Base-by-base conservation (phyloP, 2,797 vertebrate genomes). In the Clarias pachynema region DNA sequence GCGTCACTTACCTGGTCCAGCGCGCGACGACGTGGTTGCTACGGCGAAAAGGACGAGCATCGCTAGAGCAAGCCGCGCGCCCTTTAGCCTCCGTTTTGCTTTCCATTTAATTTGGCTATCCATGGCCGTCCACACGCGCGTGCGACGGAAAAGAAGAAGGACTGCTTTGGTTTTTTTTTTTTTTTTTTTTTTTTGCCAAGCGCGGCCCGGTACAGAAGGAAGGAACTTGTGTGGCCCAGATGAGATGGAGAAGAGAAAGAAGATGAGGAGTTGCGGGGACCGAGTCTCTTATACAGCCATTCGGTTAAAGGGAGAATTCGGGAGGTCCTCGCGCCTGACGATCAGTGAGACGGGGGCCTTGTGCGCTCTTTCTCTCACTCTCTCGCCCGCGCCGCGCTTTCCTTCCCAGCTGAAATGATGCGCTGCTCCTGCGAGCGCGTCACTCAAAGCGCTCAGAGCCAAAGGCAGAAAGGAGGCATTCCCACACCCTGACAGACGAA, bases 61-160 rank as follows among this genome's bases (percentile, higher is more conserved):
- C 89, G 92, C 92, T 90, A 96, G 85, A 91, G 93, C 93, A 91
- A 96, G 88, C 70, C 92, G 94, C 87, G 90, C 89, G 92, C 95
- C 94, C 92, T 94, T 95, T 95, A 96, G 94, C 94, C 93, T 94
- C 95, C 95, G 94, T 95, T 96, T 96, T 94, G 95, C 95, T 96
- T 96, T 96, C 95, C 95, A 96, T 94, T 94, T 95, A 92, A 96
- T 95, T 93, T 91, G 95, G 92, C 93, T 95, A 94, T 96, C 95
- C 95, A 96, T 96, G 95, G 90, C 94, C 89, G 94, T 95, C 94
- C 94, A 93, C 95, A 89, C 89, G 91, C 94, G 82, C 82, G 93
- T 93, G 94, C 92, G 92, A 29, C 81, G 56, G 68, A 26, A 24
- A 72, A 22, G 37, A 82, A 40, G 29, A 40, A 59, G 22, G 37